Base-by-base conservation (phyloP, 1,140 invertebrate species). In the Caenorhabditis briggsae region DNA sequence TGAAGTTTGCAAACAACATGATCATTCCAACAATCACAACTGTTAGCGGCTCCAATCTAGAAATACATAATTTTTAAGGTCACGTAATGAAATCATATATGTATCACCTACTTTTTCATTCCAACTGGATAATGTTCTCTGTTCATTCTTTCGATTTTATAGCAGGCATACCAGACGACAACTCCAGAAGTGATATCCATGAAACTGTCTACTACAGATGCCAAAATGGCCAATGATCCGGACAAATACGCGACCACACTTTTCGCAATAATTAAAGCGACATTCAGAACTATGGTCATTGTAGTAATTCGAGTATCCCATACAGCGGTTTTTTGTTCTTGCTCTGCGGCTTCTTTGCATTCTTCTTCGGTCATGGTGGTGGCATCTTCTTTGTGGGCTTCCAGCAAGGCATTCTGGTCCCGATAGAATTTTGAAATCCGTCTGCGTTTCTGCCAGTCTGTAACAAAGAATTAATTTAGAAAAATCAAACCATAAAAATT, bases 101-200 rank as follows among this genome's bases (percentile, higher is more conserved):
- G n/a, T n/a, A n/a, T n/a, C n/a, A n/a, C n/a, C n/a, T n/a, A 78
- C 70, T 78, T 78, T 48, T 46, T 58, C 48, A 85, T 48, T 50
- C 88, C 88, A 64, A 84, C 56, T n/a, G 88, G 88, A 64, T 88
- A 88, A 16, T 88, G 70, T 50, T 84, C 55, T 16, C 23, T 46
- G 50, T 85, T 88, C 23, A 58, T 74, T 65, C 64, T 89, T 18
- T 88, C 65, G 46, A 86, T 88, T 55, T 53, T 83, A 12, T 82
- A 56, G 20, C 53, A 61, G 33, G 83, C 56, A 46, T 59, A 85
- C 74, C 82, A 88, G 18, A 88, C 70, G 33, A 88, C 88, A 43
- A 88, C 20, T 50, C 88, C 88, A 25, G 83, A 65, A 12, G 84
- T 84, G 23, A 89, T 85, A 82, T 89, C 88, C 88, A 89, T 89